Evolutionary conservation across 1,140 invertebrate species (phyloP), one percentile per base, ranked within the genome.

Genomic region (Drosophila triauraria): DNA sequence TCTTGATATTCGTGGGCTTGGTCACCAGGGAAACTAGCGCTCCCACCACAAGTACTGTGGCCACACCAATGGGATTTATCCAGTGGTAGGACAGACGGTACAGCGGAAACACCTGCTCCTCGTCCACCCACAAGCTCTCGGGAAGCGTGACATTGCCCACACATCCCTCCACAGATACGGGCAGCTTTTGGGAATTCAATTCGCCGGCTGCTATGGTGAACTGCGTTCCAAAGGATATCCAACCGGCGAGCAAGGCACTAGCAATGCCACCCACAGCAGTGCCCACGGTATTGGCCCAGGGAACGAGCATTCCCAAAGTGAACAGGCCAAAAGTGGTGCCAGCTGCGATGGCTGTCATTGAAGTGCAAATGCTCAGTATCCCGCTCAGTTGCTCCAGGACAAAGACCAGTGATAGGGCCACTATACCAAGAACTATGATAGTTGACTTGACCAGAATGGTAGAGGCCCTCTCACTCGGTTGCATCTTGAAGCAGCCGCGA

Each of bases 301-400:
- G 97, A 79, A 97, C 95, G 46, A 96, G 94, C 95, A 98, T 97
- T 68, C 97, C 97, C 12, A 98, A 93, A 0, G 96, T 96, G 91
- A 98, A 98, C 15, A 98, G 94, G 3, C 97, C 97, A 68, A 98
- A 96, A 1, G 97, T 95, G 17, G 97, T 96, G 7, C 97, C 97
- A 20, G 96, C 96, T 13, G 97, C 96, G 71, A 98, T 96, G 3
- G 97, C 96, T 57, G 96, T 96, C 48, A 97, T 93, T 61, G 96
- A 96, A 43, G 96, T 95, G 1, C 97, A 96, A 47, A 97, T 96
- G 93, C 96, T 95, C 47, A 97, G 90, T 23, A 97, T 95, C 50
- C 96, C 96, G 15, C 96, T 96, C 50, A 97, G 93, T 70, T 95
- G 94, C 82, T 96, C 95, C 43, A 97, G 94, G 23, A 97, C 93